A percentile compares a stretch with the other conserved stretches of the same genome.
These are phyloP conservation scores for Leptinotarsa undecemlineata DNA, from an alignment of 1,140 invertebrate genomes.

Conservation along the genomic window DNA sequence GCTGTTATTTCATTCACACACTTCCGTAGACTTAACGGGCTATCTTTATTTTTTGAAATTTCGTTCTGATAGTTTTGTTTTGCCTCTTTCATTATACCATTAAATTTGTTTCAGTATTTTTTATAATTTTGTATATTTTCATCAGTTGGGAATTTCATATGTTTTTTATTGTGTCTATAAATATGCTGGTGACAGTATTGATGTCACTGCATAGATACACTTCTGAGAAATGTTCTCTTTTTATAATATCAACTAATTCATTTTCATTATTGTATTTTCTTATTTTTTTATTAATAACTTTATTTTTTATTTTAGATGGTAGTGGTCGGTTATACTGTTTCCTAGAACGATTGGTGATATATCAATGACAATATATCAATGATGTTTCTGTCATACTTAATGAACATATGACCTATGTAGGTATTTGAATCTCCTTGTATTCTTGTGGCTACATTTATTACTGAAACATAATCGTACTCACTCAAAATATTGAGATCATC, in stretches of 20 bases:
- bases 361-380: not conserved
- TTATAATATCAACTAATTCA: not conserved
- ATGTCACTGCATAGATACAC: slow-evolving; percentile 5
- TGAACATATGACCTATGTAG: slow-evolving; percentile 9
- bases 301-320: not conserved
- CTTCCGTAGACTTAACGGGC: too few species aligned
- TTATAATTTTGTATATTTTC: too few species aligned
- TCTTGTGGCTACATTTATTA: slow-evolving; percentile 8
- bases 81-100: too few species aligned
- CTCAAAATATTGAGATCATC: slow-evolving; percentile 13
- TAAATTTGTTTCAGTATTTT: too few species aligned
- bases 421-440: slow-evolving; percentile 1
- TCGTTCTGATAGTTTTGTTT: too few species aligned
- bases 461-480: slow-evolving; percentile 9
- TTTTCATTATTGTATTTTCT: not conserved
- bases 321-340: not conserved
- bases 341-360: slow-evolving; percentile 2
- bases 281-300: not conserved
- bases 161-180: too few species aligned
- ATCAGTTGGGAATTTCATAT: too few species aligned
- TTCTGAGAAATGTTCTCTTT: slow-evolving; percentile 8
- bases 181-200: not conserved
- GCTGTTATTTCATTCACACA: too few species aligned
- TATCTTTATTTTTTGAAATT: too few species aligned
- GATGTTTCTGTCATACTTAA: too few species aligned